Conservation (phyloP, 2,888 invertebrate species). For the Papilio demoleus region DNA sequence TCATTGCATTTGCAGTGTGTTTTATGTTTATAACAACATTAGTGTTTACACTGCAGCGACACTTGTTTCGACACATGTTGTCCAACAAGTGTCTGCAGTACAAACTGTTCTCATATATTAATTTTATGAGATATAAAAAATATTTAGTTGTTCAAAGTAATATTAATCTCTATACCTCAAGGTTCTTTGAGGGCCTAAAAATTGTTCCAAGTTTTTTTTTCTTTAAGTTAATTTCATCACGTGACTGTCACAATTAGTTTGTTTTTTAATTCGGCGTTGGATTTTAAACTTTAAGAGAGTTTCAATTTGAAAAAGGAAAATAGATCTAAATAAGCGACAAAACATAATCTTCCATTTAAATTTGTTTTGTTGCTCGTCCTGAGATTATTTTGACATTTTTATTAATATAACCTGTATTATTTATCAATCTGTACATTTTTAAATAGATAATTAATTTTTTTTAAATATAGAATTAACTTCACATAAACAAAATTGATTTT, state of each 20-base stretch:
- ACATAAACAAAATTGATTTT: background rate
- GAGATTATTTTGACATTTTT: constrained; percentile 31
- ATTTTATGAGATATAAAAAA: constrained; percentile 3
- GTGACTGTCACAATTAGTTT: background rate
- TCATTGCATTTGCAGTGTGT: background rate
- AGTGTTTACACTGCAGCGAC: background rate
- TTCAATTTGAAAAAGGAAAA: background rate
- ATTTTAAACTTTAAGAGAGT: background rate
- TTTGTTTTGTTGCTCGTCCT: constrained; percentile 20
- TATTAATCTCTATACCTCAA: too few relatives aligned
- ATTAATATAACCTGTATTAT: constrained; percentile 33
- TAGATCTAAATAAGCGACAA: constrained; percentile 29
- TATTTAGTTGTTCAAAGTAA: too few relatives aligned
- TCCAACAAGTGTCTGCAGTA: background rate
- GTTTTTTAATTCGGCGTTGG: constrained; percentile 7
- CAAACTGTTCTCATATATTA: constrained; percentile 13
- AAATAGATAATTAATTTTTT: constrained; percentile 2
- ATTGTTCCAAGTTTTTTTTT: background rate
- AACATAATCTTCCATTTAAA: background rate
- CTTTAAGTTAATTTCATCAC: background rate
- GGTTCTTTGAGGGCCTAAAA: background rate
- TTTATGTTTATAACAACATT: too few relatives aligned
- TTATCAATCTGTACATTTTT: constrained; percentile 33
- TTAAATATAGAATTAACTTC: too few relatives aligned
- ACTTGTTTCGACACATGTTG: background rate